A percentile compares a stretch with the other conserved stretches of the same genome.
These are phyloP conservation scores for Perdita meconis DNA, from an alignment of 2,888 invertebrate genomes.

Conservation along the genomic window DNA sequence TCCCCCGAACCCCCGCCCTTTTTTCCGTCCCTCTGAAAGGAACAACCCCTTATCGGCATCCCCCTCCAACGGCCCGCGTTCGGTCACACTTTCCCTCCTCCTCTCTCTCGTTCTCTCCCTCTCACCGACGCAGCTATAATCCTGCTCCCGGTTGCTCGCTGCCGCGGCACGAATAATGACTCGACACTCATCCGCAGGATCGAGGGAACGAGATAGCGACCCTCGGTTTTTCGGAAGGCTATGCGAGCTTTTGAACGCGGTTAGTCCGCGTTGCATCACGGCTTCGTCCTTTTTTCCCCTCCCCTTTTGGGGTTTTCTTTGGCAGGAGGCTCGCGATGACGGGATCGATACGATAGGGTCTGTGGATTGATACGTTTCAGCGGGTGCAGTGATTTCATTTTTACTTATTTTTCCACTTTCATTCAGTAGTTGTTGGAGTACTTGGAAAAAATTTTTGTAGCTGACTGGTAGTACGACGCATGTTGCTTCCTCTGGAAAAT, in stretches of 20 bases:
- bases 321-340: neutral
- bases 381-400: no score
- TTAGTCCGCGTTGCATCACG: neutral
- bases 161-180: conserved; percentile 41
- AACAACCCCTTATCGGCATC: conserved; percentile 21
- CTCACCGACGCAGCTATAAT: neutral
- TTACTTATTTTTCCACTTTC: no score
- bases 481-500: no score
- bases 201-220: conserved; percentile 12
- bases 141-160: conserved; percentile 15
- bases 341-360: no score
- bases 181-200: conserved; percentile 28
- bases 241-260: neutral
- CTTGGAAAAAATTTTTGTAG: no score
- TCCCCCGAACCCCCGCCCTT: neutral
- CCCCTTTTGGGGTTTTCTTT: neutral
- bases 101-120: no score
- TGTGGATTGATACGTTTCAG: no score
- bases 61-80: neutral
- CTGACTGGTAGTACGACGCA: no score
- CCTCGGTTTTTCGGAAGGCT: neutral
- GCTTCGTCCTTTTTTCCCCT: neutral
- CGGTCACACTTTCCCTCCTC: neutral
- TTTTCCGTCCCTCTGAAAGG: conserved; percentile 6
- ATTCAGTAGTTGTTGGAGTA: no score